Conservation (phyloP, 1,140 invertebrate species). For the Ostrea edulis region DNA sequence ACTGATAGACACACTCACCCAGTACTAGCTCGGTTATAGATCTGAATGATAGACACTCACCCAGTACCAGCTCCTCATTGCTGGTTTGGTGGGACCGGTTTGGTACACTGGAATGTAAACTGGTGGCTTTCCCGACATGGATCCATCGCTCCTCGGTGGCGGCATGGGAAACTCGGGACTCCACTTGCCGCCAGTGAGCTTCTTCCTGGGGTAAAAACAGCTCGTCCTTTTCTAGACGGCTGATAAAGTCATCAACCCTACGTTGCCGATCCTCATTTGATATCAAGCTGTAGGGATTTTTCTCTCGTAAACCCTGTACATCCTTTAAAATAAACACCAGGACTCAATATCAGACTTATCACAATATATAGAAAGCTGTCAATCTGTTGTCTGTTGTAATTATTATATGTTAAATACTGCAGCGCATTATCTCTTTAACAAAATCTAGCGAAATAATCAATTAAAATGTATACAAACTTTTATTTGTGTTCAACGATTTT, state of each 20-base stretch:
- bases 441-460: too few relatives aligned
- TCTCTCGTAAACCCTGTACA: conserved; percentile 35
- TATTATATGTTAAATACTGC: too few relatives aligned
- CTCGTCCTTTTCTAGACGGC: conserved; percentile 58
- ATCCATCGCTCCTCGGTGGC: conserved; percentile 61
- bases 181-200: conserved; percentile 63
- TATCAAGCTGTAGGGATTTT: not conserved
- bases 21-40: conserved; percentile 67
- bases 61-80: conserved; percentile 65
- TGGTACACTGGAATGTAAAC: conserved; percentile 55
- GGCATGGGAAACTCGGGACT: conserved; percentile 47
- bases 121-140: conserved; percentile 67
- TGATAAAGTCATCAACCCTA: conserved; percentile 54
- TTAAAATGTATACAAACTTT: too few relatives aligned
- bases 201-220: conserved; percentile 58
- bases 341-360: too few relatives aligned
- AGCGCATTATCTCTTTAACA: too few relatives aligned
- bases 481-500: too few relatives aligned
- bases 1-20: conserved; percentile 4
- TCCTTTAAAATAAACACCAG: conserved; percentile 24
- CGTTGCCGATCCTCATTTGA: conserved; percentile 35
- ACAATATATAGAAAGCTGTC: too few relatives aligned
- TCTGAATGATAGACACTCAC: not conserved
- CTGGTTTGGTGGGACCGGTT: conserved; percentile 61
- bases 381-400: too few relatives aligned